Conservation (phyloP, 2,888 invertebrate species). For the Polia nebulosa region DNA sequence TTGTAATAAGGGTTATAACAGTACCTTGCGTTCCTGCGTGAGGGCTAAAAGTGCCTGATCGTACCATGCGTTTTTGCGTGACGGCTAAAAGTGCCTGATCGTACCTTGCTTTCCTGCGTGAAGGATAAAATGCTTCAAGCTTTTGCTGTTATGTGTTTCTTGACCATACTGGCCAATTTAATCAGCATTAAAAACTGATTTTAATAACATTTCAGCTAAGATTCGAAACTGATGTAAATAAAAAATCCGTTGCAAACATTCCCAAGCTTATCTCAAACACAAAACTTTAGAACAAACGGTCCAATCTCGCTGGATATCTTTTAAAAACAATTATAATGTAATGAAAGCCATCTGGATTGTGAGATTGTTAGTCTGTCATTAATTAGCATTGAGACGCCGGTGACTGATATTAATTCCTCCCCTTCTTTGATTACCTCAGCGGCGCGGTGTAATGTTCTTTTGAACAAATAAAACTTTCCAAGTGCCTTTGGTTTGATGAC, state of each 20-base stretch:
- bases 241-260: not conserved
- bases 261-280: not conserved
- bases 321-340: slow-evolving; percentile 87
- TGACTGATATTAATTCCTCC: slow-evolving; percentile 71
- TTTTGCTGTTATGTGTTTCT: no score
- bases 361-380: slow-evolving; percentile 78
- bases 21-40: no score
- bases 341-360: slow-evolving; percentile 77
- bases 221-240: not conserved
- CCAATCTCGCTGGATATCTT: slow-evolving; percentile 76
- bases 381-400: slow-evolving; percentile 79
- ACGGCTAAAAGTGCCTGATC: no score
- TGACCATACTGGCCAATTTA: no score
- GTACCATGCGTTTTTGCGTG: no score
- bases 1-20: no score
- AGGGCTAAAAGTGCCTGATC: no score
- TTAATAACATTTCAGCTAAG: no score
- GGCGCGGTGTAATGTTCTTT: slow-evolving; percentile 76
- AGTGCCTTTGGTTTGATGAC: slow-evolving; percentile 19
- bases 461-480: slow-evolving; percentile 83
- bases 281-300: slow-evolving; percentile 46
- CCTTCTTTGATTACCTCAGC: slow-evolving; percentile 66
- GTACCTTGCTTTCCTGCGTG: no score
- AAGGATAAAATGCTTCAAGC: no score
- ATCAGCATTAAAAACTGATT: no score